phyloP scores from a whole-genome alignment of 2,113 vertebrate species.

The Numenius arquata region DNA sequence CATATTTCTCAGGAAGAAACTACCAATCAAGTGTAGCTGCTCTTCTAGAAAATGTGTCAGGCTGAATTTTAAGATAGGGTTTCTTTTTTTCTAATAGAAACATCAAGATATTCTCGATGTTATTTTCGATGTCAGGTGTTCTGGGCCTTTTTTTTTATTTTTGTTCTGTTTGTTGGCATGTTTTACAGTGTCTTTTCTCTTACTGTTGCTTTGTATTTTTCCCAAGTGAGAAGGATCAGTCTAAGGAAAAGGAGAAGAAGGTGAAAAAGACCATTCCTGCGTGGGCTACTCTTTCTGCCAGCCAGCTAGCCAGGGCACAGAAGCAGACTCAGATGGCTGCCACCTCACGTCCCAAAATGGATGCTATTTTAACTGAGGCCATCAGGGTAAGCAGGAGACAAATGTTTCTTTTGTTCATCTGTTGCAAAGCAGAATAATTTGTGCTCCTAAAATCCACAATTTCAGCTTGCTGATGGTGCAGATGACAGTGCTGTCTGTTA shows the following conservation, averaged over 20 bases:
- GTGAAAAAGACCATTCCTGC: constrained; percentile 94
- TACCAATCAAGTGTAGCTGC: not conserved
- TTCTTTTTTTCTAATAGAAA: not conserved
- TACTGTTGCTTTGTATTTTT: not conserved
- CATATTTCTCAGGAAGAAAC: not conserved
- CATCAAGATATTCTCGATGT: not conserved
- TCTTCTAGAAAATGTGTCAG: not conserved
- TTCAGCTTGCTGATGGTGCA: not conserved
- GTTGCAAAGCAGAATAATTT: not conserved
- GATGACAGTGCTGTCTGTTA: not conserved
- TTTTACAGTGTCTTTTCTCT: not conserved
- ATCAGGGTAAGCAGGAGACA: constrained; percentile 78
- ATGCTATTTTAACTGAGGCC: constrained; percentile 92
- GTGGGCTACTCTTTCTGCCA: constrained; percentile 90
- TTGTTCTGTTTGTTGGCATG: not conserved
- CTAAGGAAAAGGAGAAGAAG: constrained; percentile 91
- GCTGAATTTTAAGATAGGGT: not conserved
- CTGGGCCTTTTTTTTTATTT: not conserved
- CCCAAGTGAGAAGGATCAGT: constrained; percentile 87
- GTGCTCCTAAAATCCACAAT: accelerated
- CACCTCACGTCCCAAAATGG: constrained; percentile 89
- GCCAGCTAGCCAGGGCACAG: constrained; percentile 86
- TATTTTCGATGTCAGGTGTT: not conserved
- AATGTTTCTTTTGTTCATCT: not conserved
- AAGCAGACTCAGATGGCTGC: constrained; percentile 84